Conservation (phyloP, 2,113 vertebrate species). For the Brachyhypopomus gauderio region DNA sequence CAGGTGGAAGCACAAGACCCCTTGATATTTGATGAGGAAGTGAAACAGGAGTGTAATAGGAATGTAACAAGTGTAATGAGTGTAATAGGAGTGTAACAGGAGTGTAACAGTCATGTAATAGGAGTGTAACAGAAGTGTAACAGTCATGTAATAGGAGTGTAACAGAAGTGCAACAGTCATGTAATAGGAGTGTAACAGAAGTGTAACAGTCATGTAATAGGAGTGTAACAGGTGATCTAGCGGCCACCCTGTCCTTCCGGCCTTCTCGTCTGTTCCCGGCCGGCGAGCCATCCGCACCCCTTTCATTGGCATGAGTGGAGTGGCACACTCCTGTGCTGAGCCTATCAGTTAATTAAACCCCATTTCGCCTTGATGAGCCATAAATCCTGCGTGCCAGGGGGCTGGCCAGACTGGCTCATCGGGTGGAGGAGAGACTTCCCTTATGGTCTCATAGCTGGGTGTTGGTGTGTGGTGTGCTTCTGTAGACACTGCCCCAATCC, state of each 20-base stretch:
- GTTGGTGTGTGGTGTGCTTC: slow-evolving; percentile 32
- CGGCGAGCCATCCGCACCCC: slow-evolving; percentile 51
- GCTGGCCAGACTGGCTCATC: slow-evolving; percentile 63
- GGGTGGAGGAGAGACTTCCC: slow-evolving; percentile 54
- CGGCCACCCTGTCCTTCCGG: neutral
- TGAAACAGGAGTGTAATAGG: neutral
- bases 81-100: too few relatives aligned
- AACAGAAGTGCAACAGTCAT: too few relatives aligned
- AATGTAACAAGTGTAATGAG: too few relatives aligned
- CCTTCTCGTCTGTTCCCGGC: neutral
- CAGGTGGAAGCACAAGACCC: too few relatives aligned
- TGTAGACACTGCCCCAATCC: too few relatives aligned
- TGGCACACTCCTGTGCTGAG: slow-evolving; percentile 68
- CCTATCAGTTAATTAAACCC: slow-evolving; percentile 79
- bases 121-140: neutral
- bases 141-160: neutral
- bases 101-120: neutral
- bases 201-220: neutral
- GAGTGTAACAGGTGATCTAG: slow-evolving; percentile 19
- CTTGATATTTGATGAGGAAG: neutral
- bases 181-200: too few relatives aligned
- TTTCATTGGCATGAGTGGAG: slow-evolving; percentile 17
- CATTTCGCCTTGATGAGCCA: slow-evolving; percentile 78
- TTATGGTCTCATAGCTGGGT: slow-evolving; percentile 51
- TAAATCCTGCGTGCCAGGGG: slow-evolving; percentile 75